phyloP scores from a whole-genome alignment of 37 sponge, comb jelly and placozoan genomes.

The Beroe ovata region DNA sequence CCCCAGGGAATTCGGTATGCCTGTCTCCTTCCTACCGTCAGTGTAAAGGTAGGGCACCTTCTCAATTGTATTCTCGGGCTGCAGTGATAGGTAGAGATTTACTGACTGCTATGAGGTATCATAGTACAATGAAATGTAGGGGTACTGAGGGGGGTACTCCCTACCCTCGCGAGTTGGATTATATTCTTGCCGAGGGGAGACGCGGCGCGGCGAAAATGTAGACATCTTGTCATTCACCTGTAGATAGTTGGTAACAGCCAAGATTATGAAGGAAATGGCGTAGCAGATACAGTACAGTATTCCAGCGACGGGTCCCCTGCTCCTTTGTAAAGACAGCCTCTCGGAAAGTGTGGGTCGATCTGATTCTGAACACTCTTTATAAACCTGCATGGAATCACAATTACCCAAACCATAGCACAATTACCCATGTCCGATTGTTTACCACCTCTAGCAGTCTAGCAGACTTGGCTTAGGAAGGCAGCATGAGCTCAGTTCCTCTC shows the following conservation, averaged over 20 bases:
- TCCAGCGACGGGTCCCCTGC: conserved; percentile 72
- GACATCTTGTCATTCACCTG: not conserved
- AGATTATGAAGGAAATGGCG: conserved; percentile 27
- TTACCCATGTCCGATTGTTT: no score
- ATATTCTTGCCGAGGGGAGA: no score
- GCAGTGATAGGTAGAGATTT: not conserved
- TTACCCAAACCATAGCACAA: no score
- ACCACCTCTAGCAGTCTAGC: no score
- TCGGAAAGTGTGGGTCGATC: not conserved
- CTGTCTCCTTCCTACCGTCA: conserved; percentile 17
- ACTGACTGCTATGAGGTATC: not conserved
- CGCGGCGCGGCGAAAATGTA: no score
- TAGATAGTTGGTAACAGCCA: conserved; percentile 11
- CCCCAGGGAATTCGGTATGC: not conserved
- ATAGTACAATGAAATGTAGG: no score
- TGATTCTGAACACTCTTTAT: not conserved
- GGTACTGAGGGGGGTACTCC: no score
- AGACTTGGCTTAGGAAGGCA: no score
- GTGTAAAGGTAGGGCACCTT: not conserved
- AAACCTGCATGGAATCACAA: no score
- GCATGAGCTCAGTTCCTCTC: no score
- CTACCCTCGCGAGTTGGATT: no score
- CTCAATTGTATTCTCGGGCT: conserved; percentile 58
- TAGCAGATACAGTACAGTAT: conserved; percentile 70
- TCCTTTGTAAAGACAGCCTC: conserved; percentile 34